Conservation (phyloP, 2,888 invertebrate species). For the Patella caerulea region DNA sequence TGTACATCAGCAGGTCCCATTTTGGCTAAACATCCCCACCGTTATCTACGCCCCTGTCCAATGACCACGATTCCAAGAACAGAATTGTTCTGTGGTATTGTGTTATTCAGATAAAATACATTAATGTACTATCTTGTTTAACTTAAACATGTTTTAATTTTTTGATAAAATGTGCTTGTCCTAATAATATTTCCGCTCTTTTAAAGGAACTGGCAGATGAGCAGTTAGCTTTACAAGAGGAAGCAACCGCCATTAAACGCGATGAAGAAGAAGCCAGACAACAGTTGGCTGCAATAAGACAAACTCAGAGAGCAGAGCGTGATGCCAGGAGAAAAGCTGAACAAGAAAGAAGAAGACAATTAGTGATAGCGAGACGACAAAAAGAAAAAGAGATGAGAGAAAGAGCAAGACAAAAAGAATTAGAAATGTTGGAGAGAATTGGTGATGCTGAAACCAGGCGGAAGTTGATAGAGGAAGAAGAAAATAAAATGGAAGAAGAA, state of each 20-base stretch:
- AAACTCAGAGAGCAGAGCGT: conserved; percentile 56
- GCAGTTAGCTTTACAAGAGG: conserved; percentile 50
- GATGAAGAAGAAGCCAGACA: conserved; percentile 61
- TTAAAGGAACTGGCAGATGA: conserved; percentile 51
- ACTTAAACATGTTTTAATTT: too few relatives aligned
- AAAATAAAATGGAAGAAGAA: conserved; percentile 52
- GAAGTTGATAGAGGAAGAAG: conserved; percentile 54
- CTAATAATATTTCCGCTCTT: background rate
- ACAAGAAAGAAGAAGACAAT: conserved; percentile 55
- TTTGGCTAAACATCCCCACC: too few relatives aligned
- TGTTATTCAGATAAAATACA: too few relatives aligned
- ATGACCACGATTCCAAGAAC: too few relatives aligned
- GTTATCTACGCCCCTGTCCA: too few relatives aligned
- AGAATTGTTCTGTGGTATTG: too few relatives aligned
- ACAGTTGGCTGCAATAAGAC: conserved; percentile 50
- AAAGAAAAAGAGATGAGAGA: conserved; percentile 56
- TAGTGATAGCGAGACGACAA: conserved; percentile 49
- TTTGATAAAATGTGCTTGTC: background rate
- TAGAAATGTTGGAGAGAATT: conserved; percentile 60
- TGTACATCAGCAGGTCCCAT: too few relatives aligned
- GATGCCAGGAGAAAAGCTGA: conserved; percentile 57
- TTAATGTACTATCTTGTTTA: too few relatives aligned
- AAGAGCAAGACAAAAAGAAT: conserved; percentile 54
- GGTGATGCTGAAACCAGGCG: conserved; percentile 58
- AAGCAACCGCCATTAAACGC: conserved; percentile 55